These are phyloP conservation scores for Gorsachius magnificus DNA, from an alignment of 2,797 vertebrate species.

Conservation along the genomic window DNA sequence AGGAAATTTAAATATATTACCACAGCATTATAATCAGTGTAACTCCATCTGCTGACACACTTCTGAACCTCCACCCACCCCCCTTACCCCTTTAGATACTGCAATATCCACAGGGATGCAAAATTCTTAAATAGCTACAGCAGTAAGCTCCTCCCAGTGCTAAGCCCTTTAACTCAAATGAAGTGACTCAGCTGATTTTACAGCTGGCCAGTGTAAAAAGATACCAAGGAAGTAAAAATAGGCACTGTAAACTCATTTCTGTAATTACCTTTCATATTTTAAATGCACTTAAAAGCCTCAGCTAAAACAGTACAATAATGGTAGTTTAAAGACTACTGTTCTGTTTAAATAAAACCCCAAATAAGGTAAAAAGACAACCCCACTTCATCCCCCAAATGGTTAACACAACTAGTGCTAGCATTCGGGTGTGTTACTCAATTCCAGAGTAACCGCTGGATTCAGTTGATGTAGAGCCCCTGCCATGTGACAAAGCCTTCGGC, in stretches of 20 bases:
- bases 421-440: neutral
- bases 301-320: neutral
- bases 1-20: neutral
- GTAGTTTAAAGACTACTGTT: neutral
- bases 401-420: neutral
- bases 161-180: neutral
- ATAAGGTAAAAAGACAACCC: neutral
- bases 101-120: neutral
- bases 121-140: neutral
- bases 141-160: neutral
- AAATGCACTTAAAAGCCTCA: neutral
- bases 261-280: neutral
- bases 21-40: neutral
- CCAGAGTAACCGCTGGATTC: neutral
- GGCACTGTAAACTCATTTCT: neutral
- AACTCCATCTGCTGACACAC: neutral
- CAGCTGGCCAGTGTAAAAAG: neutral
- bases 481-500: neutral
- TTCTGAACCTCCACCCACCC: neutral
- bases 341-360: neutral
- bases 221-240: slow-evolving; percentile 17
- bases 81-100: neutral
- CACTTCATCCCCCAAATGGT: neutral
- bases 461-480: neutral
- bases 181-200: slow-evolving; percentile 57